phyloP scores from a whole-genome alignment of 2,888 invertebrate genomes.

The Mechanitis messenoides region DNA sequence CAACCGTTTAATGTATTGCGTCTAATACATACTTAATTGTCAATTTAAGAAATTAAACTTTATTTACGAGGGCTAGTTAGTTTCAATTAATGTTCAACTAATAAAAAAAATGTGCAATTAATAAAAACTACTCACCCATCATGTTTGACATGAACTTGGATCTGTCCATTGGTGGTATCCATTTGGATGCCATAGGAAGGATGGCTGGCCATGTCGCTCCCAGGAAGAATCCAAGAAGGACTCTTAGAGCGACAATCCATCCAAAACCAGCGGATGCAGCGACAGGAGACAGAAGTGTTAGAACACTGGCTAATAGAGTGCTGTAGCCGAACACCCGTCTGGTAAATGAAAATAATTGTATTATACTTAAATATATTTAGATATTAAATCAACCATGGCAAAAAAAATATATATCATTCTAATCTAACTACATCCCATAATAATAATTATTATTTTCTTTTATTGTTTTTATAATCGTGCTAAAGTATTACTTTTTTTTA shows the following conservation, averaged over 20 bases:
- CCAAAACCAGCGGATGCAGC: slow-evolving; percentile 83
- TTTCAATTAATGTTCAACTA: slow-evolving; percentile 12
- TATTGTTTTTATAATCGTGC: too few species aligned
- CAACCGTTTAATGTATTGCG: slow-evolving; percentile 33
- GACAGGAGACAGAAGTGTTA: slow-evolving; percentile 88
- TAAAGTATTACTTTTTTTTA: too few species aligned
- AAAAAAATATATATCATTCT: neutral
- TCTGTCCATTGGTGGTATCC: slow-evolving; percentile 96
- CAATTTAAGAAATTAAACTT: slow-evolving; percentile 28
- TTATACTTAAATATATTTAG: neutral
- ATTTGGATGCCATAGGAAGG: slow-evolving; percentile 93
- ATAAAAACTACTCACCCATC: slow-evolving; percentile 81
- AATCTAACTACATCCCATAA: too few species aligned
- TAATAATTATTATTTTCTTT: too few species aligned
- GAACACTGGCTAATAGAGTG: slow-evolving; percentile 86
- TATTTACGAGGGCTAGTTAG: slow-evolving; percentile 9
- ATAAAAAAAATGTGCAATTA: neutral
- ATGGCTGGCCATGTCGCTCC: slow-evolving; percentile 96
- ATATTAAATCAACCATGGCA: neutral
- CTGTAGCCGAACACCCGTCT: slow-evolving; percentile 91
- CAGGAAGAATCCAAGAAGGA: slow-evolving; percentile 85
- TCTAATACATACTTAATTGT: slow-evolving; percentile 26
- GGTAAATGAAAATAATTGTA: slow-evolving; percentile 21
- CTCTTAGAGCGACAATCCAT: slow-evolving; percentile 82
- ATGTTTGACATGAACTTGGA: slow-evolving; percentile 95